phyloP scores from a whole-genome alignment of 2,113 vertebrate species.

The Lasiurus cinereus region DNA sequence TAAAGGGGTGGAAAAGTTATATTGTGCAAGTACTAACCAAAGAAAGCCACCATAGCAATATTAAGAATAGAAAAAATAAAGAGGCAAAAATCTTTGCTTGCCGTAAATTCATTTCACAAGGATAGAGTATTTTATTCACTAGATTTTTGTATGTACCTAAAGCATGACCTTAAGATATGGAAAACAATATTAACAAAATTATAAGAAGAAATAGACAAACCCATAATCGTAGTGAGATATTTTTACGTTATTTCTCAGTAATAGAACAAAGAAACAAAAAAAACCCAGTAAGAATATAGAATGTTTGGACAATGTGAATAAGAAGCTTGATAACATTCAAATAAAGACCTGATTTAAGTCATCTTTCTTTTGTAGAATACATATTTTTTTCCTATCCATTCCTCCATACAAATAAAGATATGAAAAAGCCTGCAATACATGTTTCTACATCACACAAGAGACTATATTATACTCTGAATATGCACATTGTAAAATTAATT shows the following conservation, averaged over 20 bases:
- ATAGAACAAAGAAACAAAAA: background rate
- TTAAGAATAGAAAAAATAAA: background rate
- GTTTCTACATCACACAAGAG: background rate
- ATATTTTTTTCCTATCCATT: background rate
- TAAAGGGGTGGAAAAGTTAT: background rate
- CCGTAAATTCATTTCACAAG: background rate
- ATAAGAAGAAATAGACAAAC: background rate
- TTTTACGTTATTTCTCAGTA: constrained; percentile 1
- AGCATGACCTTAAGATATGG: constrained; percentile 10
- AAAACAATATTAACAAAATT: constrained; percentile 32
- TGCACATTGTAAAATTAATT: background rate
- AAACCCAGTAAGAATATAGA: background rate
- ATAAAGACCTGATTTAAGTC: background rate
- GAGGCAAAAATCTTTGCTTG: background rate
- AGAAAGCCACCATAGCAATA: background rate
- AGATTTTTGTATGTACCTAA: constrained; percentile 15
- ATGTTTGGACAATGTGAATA: constrained; percentile 29
- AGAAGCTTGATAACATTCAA: background rate
- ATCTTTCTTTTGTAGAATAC: background rate
- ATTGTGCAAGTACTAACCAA: background rate
- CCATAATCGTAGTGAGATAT: background rate
- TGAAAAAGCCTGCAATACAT: background rate
- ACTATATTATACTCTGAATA: background rate
- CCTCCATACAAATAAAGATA: background rate
- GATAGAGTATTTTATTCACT: constrained; percentile 10